phyloP scores from a whole-genome alignment of 2,113 vertebrate genomes.

The Connochaetes taurinus region DNA sequence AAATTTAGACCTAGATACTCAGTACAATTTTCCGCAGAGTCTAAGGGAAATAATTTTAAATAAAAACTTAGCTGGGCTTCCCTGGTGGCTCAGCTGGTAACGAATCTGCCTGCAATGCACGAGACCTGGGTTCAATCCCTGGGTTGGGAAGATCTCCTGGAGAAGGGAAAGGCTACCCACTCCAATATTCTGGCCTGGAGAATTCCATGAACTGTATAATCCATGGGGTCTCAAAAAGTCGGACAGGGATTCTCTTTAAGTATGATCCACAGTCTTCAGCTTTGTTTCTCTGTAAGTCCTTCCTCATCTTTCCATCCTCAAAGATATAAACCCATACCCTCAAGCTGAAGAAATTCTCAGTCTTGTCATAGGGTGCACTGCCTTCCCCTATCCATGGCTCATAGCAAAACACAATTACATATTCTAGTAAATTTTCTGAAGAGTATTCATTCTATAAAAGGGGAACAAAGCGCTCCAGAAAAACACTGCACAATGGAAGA shows the following conservation, averaged over 20 bases:
- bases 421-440: not conserved
- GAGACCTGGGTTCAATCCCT: not conserved
- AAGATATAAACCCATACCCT: not conserved
- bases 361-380: not conserved
- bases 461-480: not conserved
- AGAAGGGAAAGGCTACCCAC: not conserved
- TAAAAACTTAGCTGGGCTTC: not conserved
- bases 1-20: not conserved
- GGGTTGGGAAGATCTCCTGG: not conserved
- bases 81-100: not conserved
- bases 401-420: not conserved
- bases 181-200: not conserved
- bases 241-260: not conserved
- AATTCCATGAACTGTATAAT: not conserved
- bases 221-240: not conserved
- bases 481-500: not conserved
- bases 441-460: not conserved
- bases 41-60: not conserved
- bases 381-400: not conserved
- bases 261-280: not conserved
- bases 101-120: not conserved
- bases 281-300: not conserved
- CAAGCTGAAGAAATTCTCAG: not conserved
- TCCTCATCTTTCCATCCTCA: not conserved
- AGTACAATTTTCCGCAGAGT: not conserved